These are phyloP conservation scores for Agapornis canus DNA, from an alignment of 2,797 vertebrate species.

Conservation along the genomic window DNA sequence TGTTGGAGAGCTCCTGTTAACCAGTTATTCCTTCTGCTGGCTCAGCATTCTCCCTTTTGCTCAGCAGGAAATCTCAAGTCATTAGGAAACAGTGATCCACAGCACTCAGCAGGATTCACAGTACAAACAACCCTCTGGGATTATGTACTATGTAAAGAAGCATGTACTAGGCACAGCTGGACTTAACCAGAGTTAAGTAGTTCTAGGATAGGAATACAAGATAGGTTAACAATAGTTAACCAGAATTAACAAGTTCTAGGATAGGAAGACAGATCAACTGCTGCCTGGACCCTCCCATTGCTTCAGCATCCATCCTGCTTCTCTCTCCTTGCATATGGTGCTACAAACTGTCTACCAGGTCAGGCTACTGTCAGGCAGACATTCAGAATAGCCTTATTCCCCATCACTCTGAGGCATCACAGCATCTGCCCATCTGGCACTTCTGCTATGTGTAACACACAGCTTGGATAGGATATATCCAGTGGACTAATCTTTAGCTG, in stretches of 20 bases:
- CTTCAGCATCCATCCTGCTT: background rate
- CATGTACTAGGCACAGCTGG: background rate
- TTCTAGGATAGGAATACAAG: background rate
- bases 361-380: background rate
- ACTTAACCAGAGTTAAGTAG: background rate
- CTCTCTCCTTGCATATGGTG: background rate
- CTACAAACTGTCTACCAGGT: background rate
- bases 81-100: background rate
- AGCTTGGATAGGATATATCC: background rate
- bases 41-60: background rate
- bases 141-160: background rate
- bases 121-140: background rate
- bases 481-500: background rate
- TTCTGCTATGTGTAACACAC: rapidly evolving
- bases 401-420: background rate
- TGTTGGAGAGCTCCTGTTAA: background rate
- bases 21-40: background rate
- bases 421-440: background rate
- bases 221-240: background rate
- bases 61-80: background rate
- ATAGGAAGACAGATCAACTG: background rate
- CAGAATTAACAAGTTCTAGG: background rate
- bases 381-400: background rate
- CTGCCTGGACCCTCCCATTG: background rate
- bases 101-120: background rate